Base-by-base conservation (phyloP, 2,888 invertebrate genomes). In the Zygaena filipendulae region DNA sequence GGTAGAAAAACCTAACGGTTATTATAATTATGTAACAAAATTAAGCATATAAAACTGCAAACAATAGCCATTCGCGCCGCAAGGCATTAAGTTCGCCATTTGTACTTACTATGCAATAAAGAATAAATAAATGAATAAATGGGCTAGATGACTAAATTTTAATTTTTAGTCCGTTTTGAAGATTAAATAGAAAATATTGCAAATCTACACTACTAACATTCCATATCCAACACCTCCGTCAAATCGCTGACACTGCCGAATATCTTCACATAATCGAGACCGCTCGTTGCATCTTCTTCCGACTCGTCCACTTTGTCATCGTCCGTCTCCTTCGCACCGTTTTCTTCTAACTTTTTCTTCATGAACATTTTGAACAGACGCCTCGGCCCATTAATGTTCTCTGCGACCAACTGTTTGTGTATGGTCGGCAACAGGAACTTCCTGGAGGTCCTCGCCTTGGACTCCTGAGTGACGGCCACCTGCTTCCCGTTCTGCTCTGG, bases 181-280 rank as follows among this genome's bases (percentile, higher is more conserved):
- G n/a, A n/a, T n/a, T n/a, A n/a, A n/a, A n/a, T n/a, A n/a, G n/a
- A n/a, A n/a, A n/a, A n/a, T n/a, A n/a, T n/a, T n/a, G n/a, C n/a
- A n/a, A n/a, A n/a, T n/a, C n/a, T n/a, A n/a, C n/a, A n/a, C n/a
- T n/a, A 68, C 72, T 70, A 20, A 77, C 77, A 47, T 42, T 80
- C 74, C 26, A 40, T 31, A 49, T 77, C 70, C 37, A 79, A 43
- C 1, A 69, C 30, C 21, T 68, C 62, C 21, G 70, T 71, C 6
- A 80, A 43, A 13, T 81, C 72, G 31, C 66, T 71, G 3, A 55
- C 60, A 12, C 36, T 60, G 2, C 74, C 75, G 25, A 74, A 79
- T 8, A 77, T 43, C 39, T 66, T 67, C 4, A 66, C 36, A 33
- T 52, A 62, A 32, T 59, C 57, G 5, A 16, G 16, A 6, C 7